phyloP scores from a whole-genome alignment of 1,140 invertebrate species.

The Cheumatopsyche charites region DNA sequence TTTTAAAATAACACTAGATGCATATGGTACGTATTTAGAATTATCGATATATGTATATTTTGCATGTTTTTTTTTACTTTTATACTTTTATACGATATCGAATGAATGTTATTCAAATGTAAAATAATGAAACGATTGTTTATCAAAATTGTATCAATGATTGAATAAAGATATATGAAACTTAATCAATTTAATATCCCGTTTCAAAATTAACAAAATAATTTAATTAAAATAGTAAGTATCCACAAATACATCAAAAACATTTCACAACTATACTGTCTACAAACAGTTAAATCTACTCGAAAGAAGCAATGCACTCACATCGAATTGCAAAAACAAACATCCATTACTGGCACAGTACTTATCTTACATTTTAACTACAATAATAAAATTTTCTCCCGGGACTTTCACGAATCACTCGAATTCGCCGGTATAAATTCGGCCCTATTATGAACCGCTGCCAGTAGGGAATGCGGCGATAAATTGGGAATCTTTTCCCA shows the following conservation, averaged over 20 bases:
- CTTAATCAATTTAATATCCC: background rate
- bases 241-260: too few species aligned
- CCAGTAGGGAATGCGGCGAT: background rate
- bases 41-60: background rate
- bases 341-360: too few species aligned
- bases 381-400: too few species aligned
- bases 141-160: background rate
- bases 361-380: too few species aligned
- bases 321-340: too few species aligned
- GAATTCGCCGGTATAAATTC: too few species aligned
- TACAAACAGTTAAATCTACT: too few species aligned
- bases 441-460: slow-evolving; percentile 20
- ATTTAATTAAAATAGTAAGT: too few species aligned
- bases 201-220: too few species aligned
- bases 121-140: slow-evolving; percentile 2
- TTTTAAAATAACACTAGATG: background rate
- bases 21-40: background rate
- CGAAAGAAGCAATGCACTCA: too few species aligned
- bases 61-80: slow-evolving; percentile 22
- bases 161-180: background rate
- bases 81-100: slow-evolving; percentile 29
- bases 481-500: slow-evolving; percentile 6
- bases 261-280: too few species aligned
- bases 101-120: slow-evolving; percentile 1
- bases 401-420: too few species aligned